phyloP scores from a whole-genome alignment of 2,113 vertebrate species.

The Nesoenas mayeri region DNA sequence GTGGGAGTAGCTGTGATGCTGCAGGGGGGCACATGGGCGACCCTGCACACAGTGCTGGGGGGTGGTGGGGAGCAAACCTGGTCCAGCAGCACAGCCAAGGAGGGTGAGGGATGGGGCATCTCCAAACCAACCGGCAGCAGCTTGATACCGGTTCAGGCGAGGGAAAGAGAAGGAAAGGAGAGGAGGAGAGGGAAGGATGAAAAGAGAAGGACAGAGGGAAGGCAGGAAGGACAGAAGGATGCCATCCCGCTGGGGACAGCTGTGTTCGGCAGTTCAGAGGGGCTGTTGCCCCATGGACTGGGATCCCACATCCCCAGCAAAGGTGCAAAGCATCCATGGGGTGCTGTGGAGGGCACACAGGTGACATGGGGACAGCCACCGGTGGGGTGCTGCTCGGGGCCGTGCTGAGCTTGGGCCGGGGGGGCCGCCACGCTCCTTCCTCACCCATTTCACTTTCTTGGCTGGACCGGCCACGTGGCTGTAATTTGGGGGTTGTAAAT shows the following conservation, averaged over 20 bases:
- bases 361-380: not conserved
- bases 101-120: not conserved
- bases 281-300: not conserved
- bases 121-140: not conserved
- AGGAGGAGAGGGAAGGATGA: not conserved
- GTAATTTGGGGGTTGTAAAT: conserved; percentile 48
- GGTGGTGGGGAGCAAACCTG: not conserved
- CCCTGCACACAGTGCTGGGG: not conserved
- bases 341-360: not conserved
- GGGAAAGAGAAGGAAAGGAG: not conserved
- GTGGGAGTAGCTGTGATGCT: not conserved
- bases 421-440: not conserved
- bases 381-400: accelerated
- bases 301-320: not conserved
- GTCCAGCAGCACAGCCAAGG: not conserved
- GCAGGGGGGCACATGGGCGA: not conserved
- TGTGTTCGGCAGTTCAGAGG: accelerated
- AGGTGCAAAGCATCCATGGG: not conserved
- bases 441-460: not conserved
- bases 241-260: not conserved
- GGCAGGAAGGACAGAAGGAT: not conserved
- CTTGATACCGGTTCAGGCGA: not conserved
- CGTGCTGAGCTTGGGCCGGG: not conserved
- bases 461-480: conserved; percentile 30
- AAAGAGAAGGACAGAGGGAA: not conserved